Evolutionary conservation across 2,888 invertebrate species (phyloP).

Genomic region (Brachyptera putata): DNA sequence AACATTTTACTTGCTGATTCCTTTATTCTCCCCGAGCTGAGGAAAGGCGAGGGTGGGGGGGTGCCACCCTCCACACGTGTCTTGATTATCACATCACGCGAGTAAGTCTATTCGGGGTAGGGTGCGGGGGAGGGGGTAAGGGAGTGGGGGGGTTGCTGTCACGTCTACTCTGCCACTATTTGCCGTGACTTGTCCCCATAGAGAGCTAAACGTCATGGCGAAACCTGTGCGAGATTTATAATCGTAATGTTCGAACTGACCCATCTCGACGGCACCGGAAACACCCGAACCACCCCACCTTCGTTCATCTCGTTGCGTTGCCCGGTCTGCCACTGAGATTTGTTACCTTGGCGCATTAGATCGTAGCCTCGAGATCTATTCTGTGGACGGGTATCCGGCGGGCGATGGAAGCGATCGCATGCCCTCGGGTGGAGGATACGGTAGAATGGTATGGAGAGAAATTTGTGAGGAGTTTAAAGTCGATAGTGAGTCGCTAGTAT

Average conservation of each 20-base stretch:
- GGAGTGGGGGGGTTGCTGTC: neutral
- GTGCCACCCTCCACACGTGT: neutral
- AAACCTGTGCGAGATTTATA: neutral
- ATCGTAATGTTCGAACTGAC: neutral
- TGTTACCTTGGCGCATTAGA: too few relatives aligned
- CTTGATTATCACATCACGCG: constrained; percentile 13
- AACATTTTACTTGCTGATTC: too few relatives aligned
- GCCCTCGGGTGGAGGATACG: too few relatives aligned
- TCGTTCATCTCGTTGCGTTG: neutral
- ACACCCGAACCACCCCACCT: neutral
- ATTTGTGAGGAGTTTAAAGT: too few relatives aligned
- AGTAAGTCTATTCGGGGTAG: too few relatives aligned
- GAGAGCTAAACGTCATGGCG: constrained; percentile 1
- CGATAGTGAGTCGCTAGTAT: too few relatives aligned
- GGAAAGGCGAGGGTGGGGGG: neutral
- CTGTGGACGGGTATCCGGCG: too few relatives aligned
- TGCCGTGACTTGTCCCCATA: constrained; percentile 12
- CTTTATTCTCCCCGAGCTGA: too few relatives aligned
- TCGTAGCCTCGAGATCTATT: too few relatives aligned
- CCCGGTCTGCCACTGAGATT: constrained; percentile 5
- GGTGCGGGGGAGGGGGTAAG: too few relatives aligned
- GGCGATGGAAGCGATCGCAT: too few relatives aligned
- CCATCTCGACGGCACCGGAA: neutral
- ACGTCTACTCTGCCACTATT: neutral
- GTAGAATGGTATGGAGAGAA: too few relatives aligned